Evolutionary conservation across 2,113 vertebrate genomes (phyloP).

Genomic region (Neotoma lepida): DNA sequence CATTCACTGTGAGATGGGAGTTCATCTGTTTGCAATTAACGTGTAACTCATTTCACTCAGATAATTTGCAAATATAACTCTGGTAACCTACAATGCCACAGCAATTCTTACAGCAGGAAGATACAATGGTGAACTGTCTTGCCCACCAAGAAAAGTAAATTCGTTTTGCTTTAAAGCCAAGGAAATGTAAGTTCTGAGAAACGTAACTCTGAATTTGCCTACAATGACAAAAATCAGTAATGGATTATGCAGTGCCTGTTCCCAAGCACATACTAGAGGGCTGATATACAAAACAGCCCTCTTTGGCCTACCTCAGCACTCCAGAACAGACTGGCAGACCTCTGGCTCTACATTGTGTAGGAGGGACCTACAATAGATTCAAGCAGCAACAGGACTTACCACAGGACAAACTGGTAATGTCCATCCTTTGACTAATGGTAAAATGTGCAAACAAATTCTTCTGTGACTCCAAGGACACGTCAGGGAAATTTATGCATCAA

Average conservation of each 20-base stretch:
- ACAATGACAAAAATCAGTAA: background rate
- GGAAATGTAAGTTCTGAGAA: background rate
- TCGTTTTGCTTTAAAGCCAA: background rate
- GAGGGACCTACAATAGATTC: background rate
- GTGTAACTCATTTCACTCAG: background rate
- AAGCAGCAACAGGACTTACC: slow-evolving; percentile 44
- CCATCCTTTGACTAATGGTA: background rate
- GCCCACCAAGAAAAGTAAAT: background rate
- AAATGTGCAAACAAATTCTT: background rate
- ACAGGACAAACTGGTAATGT: background rate
- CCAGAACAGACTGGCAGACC: background rate
- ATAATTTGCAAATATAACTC: background rate
- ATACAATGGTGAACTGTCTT: background rate
- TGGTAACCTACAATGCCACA: background rate
- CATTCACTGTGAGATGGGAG: background rate
- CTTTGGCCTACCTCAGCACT: background rate
- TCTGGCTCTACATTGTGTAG: background rate
- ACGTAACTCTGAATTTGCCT: background rate
- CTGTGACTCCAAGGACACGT: background rate
- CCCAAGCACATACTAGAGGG: background rate
- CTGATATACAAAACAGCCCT: background rate
- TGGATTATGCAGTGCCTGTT: background rate
- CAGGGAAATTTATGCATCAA: background rate
- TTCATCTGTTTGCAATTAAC: background rate
- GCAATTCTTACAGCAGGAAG: background rate